Evolutionary conservation across 2,888 invertebrate genomes (phyloP).

Genomic region (Kuschelorhynchus macadamiae): DNA sequence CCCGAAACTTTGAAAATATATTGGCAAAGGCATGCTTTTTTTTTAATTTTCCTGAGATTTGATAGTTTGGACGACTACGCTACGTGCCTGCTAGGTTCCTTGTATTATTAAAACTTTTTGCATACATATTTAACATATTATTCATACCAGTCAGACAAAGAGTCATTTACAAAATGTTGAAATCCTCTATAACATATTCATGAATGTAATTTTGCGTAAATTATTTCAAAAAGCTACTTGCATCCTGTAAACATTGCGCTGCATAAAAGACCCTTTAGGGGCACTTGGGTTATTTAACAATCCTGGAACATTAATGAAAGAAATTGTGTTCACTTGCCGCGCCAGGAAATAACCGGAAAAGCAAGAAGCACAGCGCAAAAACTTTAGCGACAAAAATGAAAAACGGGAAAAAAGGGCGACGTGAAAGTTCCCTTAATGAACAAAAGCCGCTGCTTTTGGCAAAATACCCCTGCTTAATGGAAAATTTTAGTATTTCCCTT

Average conservation of each 20-base stretch:
- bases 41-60: no score
- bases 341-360: not conserved
- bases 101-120: no score
- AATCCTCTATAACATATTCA: no score
- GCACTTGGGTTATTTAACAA: not conserved
- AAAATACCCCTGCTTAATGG: constrained; percentile 18
- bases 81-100: no score
- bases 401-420: constrained; percentile 2
- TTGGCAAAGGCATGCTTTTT: no score
- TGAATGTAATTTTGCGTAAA: no score
- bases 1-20: no score
- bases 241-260: not conserved
- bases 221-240: no score
- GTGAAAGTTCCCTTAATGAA: constrained; percentile 18
- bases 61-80: no score
- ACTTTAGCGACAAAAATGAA: constrained; percentile 13
- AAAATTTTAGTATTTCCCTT: constrained; percentile 9
- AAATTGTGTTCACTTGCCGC: not conserved
- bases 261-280: not conserved
- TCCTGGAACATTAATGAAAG: not conserved
- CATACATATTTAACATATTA: no score
- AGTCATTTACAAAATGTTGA: no score
- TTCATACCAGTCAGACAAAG: no score
- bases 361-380: not conserved
- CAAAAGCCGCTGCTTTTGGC: constrained; percentile 14